Conservation (phyloP, 2,113 vertebrate genomes). For the Meles meles region DNA sequence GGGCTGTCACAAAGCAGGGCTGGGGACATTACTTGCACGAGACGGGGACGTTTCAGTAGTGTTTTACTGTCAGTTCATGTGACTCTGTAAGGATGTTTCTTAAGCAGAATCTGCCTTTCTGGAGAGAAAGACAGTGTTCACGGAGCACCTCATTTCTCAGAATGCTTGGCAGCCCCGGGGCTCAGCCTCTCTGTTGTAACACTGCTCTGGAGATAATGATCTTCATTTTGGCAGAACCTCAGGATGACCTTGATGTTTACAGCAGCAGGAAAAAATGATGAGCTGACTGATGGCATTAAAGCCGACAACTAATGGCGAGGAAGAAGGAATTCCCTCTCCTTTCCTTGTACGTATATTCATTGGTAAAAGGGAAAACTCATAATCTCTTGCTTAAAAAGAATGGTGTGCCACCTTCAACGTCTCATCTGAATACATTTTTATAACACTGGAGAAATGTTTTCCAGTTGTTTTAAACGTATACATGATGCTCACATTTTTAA, state of each 20-base stretch:
- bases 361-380: not conserved
- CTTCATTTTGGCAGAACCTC: not conserved
- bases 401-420: not conserved
- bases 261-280: not conserved
- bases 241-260: constrained; percentile 29
- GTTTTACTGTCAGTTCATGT: not conserved
- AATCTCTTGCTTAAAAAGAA: not conserved
- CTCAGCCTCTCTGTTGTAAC: not conserved
- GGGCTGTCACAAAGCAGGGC: accelerated
- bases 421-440: not conserved
- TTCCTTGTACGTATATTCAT: not conserved
- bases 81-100: not conserved
- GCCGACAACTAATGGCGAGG: not conserved
- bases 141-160: not conserved
- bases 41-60: not conserved
- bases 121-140: not conserved
- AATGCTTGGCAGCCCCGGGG: not conserved
- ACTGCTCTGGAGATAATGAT: not conserved
- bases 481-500: not conserved
- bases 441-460: not conserved
- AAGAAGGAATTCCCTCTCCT: not conserved
- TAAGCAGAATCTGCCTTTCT: not conserved
- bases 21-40: not conserved
- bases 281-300: not conserved
- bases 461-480: not conserved